phyloP scores from a whole-genome alignment of 2,888 invertebrate genomes.

The Tupiocoris notatus region DNA sequence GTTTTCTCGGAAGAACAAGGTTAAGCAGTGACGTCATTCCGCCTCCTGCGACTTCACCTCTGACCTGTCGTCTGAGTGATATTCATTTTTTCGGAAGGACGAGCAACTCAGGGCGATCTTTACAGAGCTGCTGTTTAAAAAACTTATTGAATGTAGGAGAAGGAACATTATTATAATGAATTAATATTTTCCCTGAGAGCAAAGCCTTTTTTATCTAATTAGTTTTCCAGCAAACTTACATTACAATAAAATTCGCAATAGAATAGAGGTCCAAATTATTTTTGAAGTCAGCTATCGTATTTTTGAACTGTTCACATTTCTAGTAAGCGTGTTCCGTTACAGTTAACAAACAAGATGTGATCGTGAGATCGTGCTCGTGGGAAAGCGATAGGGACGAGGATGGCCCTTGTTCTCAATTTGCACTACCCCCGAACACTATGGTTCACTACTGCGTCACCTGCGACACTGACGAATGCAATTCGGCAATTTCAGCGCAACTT shows the following conservation, averaged over 20 bases:
- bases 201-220: too few relatives aligned
- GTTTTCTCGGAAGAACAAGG: not conserved
- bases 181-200: too few relatives aligned
- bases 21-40: not conserved
- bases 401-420: slow-evolving; percentile 57
- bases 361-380: slow-evolving; percentile 63
- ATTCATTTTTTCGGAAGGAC: not conserved
- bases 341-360: slow-evolving; percentile 53
- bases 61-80: not conserved
- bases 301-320: too few relatives aligned
- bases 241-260: too few relatives aligned
- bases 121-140: too few relatives aligned
- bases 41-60: not conserved
- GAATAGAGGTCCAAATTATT: too few relatives aligned
- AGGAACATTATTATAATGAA: too few relatives aligned
- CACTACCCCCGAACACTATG: slow-evolving; percentile 58
- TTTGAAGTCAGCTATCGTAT: too few relatives aligned
- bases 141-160: too few relatives aligned
- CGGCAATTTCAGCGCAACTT: slow-evolving; percentile 57
- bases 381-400: slow-evolving; percentile 59
- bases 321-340: not conserved
- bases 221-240: too few relatives aligned
- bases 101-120: too few relatives aligned
- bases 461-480: slow-evolving; percentile 67
- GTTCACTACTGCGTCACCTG: slow-evolving; percentile 67